Conservation (phyloP, 1,140 invertebrate genomes). For the Drosophila orosa region DNA sequence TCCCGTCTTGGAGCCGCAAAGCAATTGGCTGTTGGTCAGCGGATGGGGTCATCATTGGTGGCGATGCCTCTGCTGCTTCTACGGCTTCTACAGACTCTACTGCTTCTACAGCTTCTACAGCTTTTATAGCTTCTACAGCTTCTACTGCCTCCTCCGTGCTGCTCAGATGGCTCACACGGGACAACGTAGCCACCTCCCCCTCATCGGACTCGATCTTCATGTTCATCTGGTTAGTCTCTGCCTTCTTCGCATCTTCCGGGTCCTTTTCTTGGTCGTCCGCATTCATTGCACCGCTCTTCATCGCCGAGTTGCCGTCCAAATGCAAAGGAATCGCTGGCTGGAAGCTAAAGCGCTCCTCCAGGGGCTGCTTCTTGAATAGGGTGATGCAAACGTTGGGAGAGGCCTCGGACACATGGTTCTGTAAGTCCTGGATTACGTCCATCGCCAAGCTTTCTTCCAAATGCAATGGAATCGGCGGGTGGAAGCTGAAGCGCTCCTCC, state of each 20-base stretch:
- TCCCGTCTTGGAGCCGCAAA: conserved; percentile 39
- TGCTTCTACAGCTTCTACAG: too few species aligned
- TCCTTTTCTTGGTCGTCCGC: too few species aligned
- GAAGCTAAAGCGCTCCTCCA: conserved; percentile 8
- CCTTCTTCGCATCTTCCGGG: conserved; percentile 16
- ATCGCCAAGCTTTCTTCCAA: neutral
- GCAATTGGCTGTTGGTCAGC: conserved; percentile 60
- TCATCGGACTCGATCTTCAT: conserved; percentile 37
- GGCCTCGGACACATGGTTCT: neutral
- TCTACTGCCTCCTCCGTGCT: too few species aligned
- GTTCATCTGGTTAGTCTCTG: conserved; percentile 57
- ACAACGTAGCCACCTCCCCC: conserved; percentile 38
- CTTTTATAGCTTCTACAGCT: too few species aligned
- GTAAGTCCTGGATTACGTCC: neutral
- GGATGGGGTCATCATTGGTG: conserved; percentile 6
- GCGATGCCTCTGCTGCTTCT: neutral
- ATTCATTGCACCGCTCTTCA: neutral
- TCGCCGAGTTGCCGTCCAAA: neutral
- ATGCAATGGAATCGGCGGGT: neutral
- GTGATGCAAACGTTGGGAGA: neutral
- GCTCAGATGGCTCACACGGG: neutral
- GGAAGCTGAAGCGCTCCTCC: neutral
- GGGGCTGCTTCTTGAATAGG: too few species aligned
- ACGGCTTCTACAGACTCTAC: too few species aligned
- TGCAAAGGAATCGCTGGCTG: conserved; percentile 31